Base-by-base conservation (phyloP, 2,797 vertebrate species). In the Anisognathus igniventris region DNA sequence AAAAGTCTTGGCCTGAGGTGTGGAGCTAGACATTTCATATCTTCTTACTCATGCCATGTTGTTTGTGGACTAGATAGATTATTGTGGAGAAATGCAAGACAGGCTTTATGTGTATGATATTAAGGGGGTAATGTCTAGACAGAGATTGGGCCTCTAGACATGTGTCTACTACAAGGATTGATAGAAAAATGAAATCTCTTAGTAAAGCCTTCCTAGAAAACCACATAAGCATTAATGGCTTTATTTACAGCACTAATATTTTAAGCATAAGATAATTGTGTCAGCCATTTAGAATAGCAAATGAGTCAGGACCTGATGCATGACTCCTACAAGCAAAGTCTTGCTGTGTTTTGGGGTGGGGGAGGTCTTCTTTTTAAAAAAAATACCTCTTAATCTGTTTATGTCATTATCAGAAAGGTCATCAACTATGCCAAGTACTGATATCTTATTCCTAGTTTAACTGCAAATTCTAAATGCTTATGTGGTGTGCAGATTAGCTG, bases 391-490 rank as follows among this genome's bases (percentile, higher is more conserved):
- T 93, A 71, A 67, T 86, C 88, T 57, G 53, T 25, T 76, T 90
- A 62, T 72, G n/a, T 91, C 72, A 58, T 77, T n/a, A 71, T 88
- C 24, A 57, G 88, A 92, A 95, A 95, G 57, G 86, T 95, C 89
- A 90, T 92, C 45, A 76, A 44, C 91, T 88, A 77, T 83, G 93
- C 76, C 93, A 93, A 92, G 50, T 62, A 73, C 71, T 30, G 66
- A 90, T 92, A 88, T 92, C 93, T 96, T 65, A 92, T 73, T 92
- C 71, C 42, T 39, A 86, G 92, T 95, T 97, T 96, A 95, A 95
- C 88, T 89, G 83, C 31, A 92, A 70, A 72, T 88, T 97, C 96
- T 96, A 96, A 96, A 94, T 75, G 83, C 87, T 97, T 97, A 84
- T 45, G 78, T 91, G 84, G 78, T 56, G 15, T 91, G 80, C 84